Percentiles rank a stretch among this genome's conserved stretches.
These are phyloP conservation scores for Tiliacea citrago DNA, from an alignment of 2,888 invertebrate species.

Conservation along the genomic window DNA sequence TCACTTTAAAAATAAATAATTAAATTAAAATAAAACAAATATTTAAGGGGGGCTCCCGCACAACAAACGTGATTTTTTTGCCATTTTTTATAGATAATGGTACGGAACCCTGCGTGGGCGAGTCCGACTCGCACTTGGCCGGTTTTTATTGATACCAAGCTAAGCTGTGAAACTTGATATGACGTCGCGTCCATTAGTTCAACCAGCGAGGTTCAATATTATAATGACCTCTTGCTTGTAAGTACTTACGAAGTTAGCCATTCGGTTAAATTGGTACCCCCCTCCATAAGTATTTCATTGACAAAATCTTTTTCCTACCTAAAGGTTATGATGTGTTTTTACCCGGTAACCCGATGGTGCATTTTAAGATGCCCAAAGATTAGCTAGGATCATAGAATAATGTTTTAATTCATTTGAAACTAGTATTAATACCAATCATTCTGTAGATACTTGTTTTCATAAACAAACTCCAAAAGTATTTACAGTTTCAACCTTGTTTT, in stretches of 20 bases:
- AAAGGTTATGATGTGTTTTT: too few relatives aligned
- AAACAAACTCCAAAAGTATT: conserved; percentile 29
- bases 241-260: not conserved
- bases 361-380: not conserved
- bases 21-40: too few relatives aligned
- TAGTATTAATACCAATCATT: not conserved
- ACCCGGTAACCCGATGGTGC: too few relatives aligned
- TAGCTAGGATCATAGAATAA: not conserved
- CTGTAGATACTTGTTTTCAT: conserved; percentile 7
- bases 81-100: too few relatives aligned
- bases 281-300: not conserved
- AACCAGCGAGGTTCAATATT: not conserved
- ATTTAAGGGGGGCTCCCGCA: too few relatives aligned
- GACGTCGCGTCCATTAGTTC: not conserved
- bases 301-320: not conserved
- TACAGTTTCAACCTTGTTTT: conserved; percentile 32
- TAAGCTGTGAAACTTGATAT: not conserved
- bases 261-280: not conserved
- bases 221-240: not conserved
- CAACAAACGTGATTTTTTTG: too few relatives aligned
- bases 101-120: too few relatives aligned
- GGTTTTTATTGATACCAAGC: not conserved
- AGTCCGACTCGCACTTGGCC: too few relatives aligned
- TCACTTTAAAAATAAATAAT: too few relatives aligned
- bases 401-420: not conserved